Percentiles rank a stretch among this genome's conserved stretches.
phyloP scores from a whole-genome alignment of 2,888 invertebrate genomes.

The Ellobium chinense region DNA sequence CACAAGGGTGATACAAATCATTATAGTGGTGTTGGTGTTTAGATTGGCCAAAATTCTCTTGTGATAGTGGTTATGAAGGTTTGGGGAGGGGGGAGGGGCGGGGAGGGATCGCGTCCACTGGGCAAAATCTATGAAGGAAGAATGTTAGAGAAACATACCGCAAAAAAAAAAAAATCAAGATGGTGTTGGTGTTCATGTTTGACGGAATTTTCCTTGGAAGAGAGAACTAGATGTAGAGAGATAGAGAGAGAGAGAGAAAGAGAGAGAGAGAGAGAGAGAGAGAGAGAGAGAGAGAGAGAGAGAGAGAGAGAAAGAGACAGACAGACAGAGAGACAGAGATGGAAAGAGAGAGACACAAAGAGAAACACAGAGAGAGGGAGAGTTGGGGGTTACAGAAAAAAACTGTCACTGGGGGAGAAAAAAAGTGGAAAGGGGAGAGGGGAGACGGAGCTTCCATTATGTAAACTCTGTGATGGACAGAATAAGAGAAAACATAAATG shows the following conservation, averaged over 20 bases:
- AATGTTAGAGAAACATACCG: too few species aligned
- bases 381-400: background rate
- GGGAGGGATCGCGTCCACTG: too few species aligned
- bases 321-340: constrained; percentile 12
- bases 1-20: background rate
- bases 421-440: background rate
- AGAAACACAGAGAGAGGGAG: constrained; percentile 4
- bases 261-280: background rate
- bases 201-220: too few species aligned
- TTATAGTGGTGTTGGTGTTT: background rate
- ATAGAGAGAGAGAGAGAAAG: background rate
- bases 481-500: too few species aligned
- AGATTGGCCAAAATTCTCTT: background rate
- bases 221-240: background rate
- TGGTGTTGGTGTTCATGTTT: too few species aligned
- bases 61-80: too few species aligned
- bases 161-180: too few species aligned
- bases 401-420: background rate
- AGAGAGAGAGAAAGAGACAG: background rate
- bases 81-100: too few species aligned
- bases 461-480: too few species aligned
- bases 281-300: background rate
- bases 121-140: too few species aligned
- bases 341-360: constrained; percentile 10
- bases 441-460: background rate